These are phyloP conservation scores for Drosophila novamexicana DNA, from an alignment of 1,140 invertebrate genomes.

Conservation along the genomic window DNA sequence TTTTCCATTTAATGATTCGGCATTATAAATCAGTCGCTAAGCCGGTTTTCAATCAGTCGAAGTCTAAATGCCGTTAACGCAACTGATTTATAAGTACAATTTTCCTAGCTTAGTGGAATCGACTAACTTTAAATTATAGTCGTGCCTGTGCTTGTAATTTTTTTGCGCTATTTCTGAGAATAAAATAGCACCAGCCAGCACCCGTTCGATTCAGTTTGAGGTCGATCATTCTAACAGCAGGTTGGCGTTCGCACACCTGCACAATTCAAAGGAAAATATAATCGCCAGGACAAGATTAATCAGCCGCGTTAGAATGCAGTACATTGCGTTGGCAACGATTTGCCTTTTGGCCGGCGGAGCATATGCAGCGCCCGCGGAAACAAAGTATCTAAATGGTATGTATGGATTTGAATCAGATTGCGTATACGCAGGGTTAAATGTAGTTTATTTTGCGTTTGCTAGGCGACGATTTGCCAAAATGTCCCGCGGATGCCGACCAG, in stretches of 20 bases:
- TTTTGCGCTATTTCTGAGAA: conserved; percentile 57
- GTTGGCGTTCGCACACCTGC: conserved; percentile 10
- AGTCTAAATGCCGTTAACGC: conserved; percentile 48
- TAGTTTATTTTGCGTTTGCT: background rate
- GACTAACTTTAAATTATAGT: conserved; percentile 28
- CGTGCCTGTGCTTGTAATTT: conserved; percentile 27
- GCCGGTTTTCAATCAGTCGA: conserved; percentile 73
- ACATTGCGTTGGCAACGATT: conserved; percentile 28
- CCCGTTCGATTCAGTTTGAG: conserved; percentile 49
- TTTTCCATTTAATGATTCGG: conserved; percentile 66
- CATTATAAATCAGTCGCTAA: conserved; percentile 63
- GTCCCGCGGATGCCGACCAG: conserved; percentile 47
- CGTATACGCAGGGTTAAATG: conserved; percentile 8
- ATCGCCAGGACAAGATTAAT: conserved; percentile 14
- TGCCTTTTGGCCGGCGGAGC: conserved; percentile 41
- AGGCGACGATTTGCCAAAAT: conserved; percentile 51
- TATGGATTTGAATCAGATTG: background rate
- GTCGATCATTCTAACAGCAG: conserved; percentile 40
- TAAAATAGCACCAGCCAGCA: conserved; percentile 57
- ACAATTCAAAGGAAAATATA: background rate
- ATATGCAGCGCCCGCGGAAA: conserved; percentile 38
- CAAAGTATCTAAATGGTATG: conserved; percentile 47
- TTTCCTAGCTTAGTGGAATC: conserved; percentile 33
- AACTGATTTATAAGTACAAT: conserved; percentile 62
- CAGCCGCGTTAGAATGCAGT: conserved; percentile 31